Evolutionary conservation across 2,797 vertebrate species (phyloP), one percentile per base, ranked within the genome.

Genomic region (Glyptemys insculpta): DNA sequence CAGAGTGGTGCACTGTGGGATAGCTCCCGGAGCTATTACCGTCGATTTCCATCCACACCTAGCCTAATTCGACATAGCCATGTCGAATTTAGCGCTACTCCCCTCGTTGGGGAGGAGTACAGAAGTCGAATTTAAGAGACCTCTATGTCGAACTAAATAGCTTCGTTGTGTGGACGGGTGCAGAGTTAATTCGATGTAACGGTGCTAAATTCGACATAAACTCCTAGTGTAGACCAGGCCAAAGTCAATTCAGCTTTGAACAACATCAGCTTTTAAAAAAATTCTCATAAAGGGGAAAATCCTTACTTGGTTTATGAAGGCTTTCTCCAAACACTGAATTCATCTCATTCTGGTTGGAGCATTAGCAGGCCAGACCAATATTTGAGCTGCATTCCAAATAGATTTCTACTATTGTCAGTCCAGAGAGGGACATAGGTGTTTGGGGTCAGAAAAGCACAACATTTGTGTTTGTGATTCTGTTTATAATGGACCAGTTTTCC

Each of bases 171-270:
- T n/a, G n/a, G n/a, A n/a, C n/a, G n/a, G n/a, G n/a, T n/a, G n/a
- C n/a, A n/a, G n/a, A n/a, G n/a, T n/a, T n/a, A n/a, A n/a, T n/a
- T n/a, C n/a, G n/a, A n/a, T n/a, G n/a, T n/a, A n/a, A n/a, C n/a
- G n/a, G n/a, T n/a, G n/a, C n/a, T n/a, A n/a, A n/a, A n/a, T n/a
- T n/a, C n/a, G n/a, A n/a, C n/a, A n/a, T n/a, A n/a, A n/a, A n/a
- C n/a, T n/a, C n/a, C n/a, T n/a, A n/a, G n/a, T n/a, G n/a, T n/a
- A n/a, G n/a, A n/a, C n/a, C n/a, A n/a, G n/a, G n/a, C n/a, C n/a
- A 95, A 89, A 93, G 49, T 37, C 47, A 52, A 81, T 94, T 94
- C 49, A 27, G n/a, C 9, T 91, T 76, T 78, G 34, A 93, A 29
- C 9, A n/a, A 56, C 57, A 3, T 14, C 0, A 2, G 12, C 31